These are phyloP conservation scores for Dinoponera quadriceps DNA, from an alignment of 1,140 invertebrate genomes.

Conservation along the genomic window DNA sequence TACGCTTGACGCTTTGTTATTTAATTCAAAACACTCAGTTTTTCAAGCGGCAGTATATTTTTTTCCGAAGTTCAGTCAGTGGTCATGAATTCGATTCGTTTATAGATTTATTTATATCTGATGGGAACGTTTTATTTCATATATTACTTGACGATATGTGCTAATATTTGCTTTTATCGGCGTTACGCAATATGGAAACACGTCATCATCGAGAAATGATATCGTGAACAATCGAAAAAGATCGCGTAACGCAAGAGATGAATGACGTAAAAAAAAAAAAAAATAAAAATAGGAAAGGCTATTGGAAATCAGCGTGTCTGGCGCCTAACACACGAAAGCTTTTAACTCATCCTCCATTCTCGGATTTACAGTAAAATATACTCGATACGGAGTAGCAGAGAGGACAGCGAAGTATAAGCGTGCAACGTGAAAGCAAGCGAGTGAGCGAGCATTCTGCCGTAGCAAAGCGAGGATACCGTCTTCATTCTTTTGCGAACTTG, in stretches of 20 bases:
- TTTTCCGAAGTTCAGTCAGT: conserved; percentile 4
- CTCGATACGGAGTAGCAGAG: neutral
- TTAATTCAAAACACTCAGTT: conserved; percentile 21
- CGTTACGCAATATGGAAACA: conserved; percentile 27
- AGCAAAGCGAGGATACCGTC: neutral
- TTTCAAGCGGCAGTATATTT: conserved; percentile 31
- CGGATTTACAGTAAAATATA: conserved; percentile 38
- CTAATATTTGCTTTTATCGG: conserved; percentile 34
- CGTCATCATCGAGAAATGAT: conserved; percentile 41
- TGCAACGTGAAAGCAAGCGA: conserved; percentile 9
- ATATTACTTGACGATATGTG: conserved; percentile 31
- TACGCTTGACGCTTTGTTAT: conserved; percentile 26
- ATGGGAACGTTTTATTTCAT: conserved; percentile 36
- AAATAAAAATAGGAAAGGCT: neutral
- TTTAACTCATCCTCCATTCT: conserved; percentile 45
- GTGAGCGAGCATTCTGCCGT: conserved; percentile 1
- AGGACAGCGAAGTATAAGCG: conserved; percentile 32
- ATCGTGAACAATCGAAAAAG: conserved; percentile 36
- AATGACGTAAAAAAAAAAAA: conserved; percentile 2
- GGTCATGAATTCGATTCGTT: conserved; percentile 42
- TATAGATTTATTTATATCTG: conserved; percentile 36
- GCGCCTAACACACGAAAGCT: conserved; percentile 47
- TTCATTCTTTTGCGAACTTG: conserved; percentile 36
- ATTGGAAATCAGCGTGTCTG: neutral
- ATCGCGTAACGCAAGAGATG: neutral